Percentiles rank a stretch among this genome's conserved stretches.
Evolutionary conservation across 2,113 vertebrate genomes (phyloP).

Genomic region (Astur gentilis): DNA sequence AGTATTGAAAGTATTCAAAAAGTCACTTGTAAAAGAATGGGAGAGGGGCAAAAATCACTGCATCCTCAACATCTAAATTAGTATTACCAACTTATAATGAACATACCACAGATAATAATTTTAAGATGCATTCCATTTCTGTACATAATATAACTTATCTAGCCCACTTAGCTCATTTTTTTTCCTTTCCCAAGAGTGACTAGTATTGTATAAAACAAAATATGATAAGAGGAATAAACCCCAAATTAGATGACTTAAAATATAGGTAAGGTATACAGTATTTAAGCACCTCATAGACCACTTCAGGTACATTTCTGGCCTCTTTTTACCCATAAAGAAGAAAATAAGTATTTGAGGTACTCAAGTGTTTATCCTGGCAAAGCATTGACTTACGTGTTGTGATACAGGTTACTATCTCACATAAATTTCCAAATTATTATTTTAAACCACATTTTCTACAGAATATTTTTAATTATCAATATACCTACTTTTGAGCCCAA

Average conservation of each 20-base stretch:
- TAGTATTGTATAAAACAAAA: not conserved
- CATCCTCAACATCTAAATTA: not conserved
- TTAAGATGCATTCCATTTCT: not conserved
- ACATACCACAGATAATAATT: not conserved
- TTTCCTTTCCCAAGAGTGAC: not conserved
- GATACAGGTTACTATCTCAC: not conserved
- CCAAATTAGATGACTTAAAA: not conserved
- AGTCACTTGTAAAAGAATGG: not conserved
- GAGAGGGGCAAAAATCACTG: not conserved
- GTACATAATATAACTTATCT: not conserved
- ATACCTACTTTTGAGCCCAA: not conserved
- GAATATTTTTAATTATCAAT: not conserved
- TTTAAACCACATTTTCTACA: not conserved
- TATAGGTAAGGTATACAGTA: not conserved
- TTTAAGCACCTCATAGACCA: not conserved
- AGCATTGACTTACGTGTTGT: not conserved
- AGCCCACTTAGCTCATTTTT: not conserved
- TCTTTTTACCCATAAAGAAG: not conserved
- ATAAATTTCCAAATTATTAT: not conserved
- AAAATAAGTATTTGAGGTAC: not conserved
- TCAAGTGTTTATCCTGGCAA: not conserved
- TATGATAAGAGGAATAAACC: not conserved
- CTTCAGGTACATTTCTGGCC: not conserved
- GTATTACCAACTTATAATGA: not conserved
- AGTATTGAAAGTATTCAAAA: not conserved